These are phyloP conservation scores for Hyles vespertilio DNA, from an alignment of 1,140 invertebrate species.

Conservation along the genomic window DNA sequence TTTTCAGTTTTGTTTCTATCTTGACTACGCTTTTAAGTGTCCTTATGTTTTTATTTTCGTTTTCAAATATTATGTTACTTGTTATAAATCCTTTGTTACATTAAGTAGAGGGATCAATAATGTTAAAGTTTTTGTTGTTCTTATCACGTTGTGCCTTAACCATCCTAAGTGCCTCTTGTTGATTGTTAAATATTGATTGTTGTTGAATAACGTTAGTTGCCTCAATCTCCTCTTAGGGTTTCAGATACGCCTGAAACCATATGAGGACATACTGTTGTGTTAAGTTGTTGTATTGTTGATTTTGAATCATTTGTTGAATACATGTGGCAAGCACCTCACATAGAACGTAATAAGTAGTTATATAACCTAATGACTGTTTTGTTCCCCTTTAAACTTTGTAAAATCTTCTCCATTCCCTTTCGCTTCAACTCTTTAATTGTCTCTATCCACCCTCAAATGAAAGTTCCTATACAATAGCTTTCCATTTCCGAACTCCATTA, in stretches of 20 bases:
- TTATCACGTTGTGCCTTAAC: conserved; percentile 56
- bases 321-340: no score
- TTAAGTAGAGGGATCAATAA: no score
- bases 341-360: no score
- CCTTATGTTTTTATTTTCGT: conserved; percentile 5
- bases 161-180: conserved; percentile 49
- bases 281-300: conserved; percentile 6
- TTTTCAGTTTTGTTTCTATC: conserved; percentile 32
- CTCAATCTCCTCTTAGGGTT: conserved; percentile 35
- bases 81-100: no score
- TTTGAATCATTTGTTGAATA: not conserved
- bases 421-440: not conserved
- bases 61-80: not conserved
- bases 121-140: no score
- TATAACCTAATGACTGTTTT: conserved; percentile 44
- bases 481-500: no score
- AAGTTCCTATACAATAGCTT: no score
- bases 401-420: not conserved
- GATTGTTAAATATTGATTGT: conserved; percentile 31
- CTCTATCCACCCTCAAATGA: not conserved
- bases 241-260: conserved; percentile 30
- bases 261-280: conserved; percentile 28
- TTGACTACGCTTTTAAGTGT: not conserved
- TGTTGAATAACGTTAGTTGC: no score
- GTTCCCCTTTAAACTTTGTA: conserved; percentile 18